A percentile compares a stretch with the other conserved stretches of the same genome.
These are phyloP conservation scores for Drosophila seguyi DNA, from an alignment of 1,140 invertebrate genomes.

Conservation along the genomic window DNA sequence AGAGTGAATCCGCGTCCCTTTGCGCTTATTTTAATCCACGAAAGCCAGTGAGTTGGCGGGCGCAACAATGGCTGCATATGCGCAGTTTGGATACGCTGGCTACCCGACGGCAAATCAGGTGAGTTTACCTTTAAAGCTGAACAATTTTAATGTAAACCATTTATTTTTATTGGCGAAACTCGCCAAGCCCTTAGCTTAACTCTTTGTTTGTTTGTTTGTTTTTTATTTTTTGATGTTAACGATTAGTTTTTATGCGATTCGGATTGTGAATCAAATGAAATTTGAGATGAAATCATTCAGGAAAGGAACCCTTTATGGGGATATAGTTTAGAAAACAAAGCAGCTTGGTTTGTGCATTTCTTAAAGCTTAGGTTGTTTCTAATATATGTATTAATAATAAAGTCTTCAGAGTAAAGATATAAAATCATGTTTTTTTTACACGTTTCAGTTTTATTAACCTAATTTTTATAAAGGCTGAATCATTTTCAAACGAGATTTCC, in stretches of 20 bases:
- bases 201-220: not conserved
- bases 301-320: not conserved
- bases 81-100: slow-evolving; percentile 84
- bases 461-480: not conserved
- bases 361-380: not conserved
- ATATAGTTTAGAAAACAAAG: not conserved
- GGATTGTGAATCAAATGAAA: slow-evolving; percentile 2
- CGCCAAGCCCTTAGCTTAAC: not conserved
- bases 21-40: slow-evolving; percentile 23
- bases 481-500: not conserved
- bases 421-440: not conserved
- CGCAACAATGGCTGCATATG: slow-evolving; percentile 83
- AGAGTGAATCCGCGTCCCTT: slow-evolving; percentile 39
- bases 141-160: slow-evolving; percentile 7
- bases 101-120: slow-evolving; percentile 85
- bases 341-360: not conserved
- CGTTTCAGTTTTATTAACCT: not conserved
- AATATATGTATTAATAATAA: not conserved
- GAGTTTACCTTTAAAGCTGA: slow-evolving; percentile 25
- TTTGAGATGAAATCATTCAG: not conserved
- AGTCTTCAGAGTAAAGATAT: not conserved
- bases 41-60: slow-evolving; percentile 40
- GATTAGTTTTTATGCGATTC: slow-evolving; percentile 12
- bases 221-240: not conserved
- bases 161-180: slow-evolving; percentile 15